These are phyloP conservation scores for Diadema setosum DNA, from an alignment of 35 echinoderm and acorn worm genomes.

Conservation along the genomic window DNA sequence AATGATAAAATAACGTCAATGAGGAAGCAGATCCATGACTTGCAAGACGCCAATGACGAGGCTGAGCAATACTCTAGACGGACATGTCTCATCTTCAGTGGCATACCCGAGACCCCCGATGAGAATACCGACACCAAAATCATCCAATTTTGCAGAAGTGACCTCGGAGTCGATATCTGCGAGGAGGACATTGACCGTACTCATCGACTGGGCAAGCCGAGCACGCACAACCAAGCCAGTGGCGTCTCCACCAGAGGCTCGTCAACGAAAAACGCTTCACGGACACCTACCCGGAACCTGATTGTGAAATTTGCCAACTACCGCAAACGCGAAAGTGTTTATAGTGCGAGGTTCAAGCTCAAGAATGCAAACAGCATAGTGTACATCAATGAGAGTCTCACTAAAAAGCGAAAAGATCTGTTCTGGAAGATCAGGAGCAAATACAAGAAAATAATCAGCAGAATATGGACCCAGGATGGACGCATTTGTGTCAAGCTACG, in stretches of 20 bases:
- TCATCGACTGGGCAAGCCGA: neutral
- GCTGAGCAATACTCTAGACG: neutral
- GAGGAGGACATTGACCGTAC: neutral
- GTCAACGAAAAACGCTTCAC: neutral
- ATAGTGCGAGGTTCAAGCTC: neutral
- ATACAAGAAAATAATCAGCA: neutral
- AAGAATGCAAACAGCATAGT: too few relatives aligned
- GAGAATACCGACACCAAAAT: neutral
- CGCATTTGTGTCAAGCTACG: neutral
- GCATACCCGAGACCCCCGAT: neutral
- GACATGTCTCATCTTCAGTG: neutral
- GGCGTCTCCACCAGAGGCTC: neutral
- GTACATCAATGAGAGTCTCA: slow-evolving; percentile 1
- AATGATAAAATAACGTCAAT: neutral
- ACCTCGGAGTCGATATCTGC: neutral
- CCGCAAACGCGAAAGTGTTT: neutral
- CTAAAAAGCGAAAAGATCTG: neutral
- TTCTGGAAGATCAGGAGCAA: neutral
- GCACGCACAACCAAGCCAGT: neutral
- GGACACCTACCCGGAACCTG: neutral
- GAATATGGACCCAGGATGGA: slow-evolving; percentile 2
- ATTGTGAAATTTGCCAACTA: neutral
- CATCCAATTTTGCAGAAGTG: neutral
- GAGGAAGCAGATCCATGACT: neutral
- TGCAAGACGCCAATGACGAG: neutral